Evolutionary conservation across 2,113 vertebrate species (phyloP), one percentile per base, ranked within the genome.

Genomic region (Beaufortia kweichowensis): DNA sequence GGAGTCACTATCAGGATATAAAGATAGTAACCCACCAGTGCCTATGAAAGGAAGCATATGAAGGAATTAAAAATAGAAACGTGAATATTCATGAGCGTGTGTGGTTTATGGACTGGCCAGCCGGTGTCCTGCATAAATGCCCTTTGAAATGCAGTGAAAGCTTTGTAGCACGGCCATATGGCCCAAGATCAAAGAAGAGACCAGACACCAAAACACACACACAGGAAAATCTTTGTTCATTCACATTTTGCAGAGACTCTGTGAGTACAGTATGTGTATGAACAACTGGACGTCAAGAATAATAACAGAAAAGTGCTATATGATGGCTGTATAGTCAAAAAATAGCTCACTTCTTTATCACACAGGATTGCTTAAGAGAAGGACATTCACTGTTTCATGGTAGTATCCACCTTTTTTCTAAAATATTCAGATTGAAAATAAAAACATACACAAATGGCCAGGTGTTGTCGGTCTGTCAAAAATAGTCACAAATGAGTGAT

Each of bases 121-220:
- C 57, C 71, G 71, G 57, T 61, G 71, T 74, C 17, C 71, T 74
- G 57, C 56, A 74, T 43, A 46, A 74, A 74, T 61, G 71, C 26
- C 71, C 57, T 74, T 74, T 74, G 71, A 74, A 61, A 43, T 46
- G 35, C 71, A 74, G 56, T 74, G 39, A 74, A 74, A 74, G 71
- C 71, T 74, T 61, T 74, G 71, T 74, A 62, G 8, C 11, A 61
- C 19, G 61, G 71, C 71, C 71, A 74, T 61, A 74, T 74, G 71
- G 71, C 55, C 57, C 39, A 59, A 10, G 35, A 74, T 74, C 71
- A 74, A 35, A 74, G 71, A 61, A 46, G 39, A 48, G 56, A 73
- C 56, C 33, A 73, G 70, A 43, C 70, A 46, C 55, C 43, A 39
- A 31, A 24, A 60, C 24, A 35, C 35, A 60, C 55, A 60, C 56